Percentiles rank a stretch among this genome's conserved stretches.
Conservation (phyloP, 1,140 invertebrate species). For the Temnothorax curvispinosus region DNA sequence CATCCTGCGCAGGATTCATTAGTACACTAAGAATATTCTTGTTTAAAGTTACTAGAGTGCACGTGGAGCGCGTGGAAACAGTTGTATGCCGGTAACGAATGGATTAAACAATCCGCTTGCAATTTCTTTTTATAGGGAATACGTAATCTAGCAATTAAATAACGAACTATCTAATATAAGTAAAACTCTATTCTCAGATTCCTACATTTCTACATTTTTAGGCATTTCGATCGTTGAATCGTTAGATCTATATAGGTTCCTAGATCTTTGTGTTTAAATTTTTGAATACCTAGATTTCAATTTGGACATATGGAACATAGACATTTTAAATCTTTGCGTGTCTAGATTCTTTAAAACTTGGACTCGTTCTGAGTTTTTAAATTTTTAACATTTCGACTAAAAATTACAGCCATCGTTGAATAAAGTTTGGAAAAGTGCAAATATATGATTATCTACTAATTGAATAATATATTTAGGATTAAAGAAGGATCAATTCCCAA, state of each 20-base stretch:
- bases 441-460: not conserved
- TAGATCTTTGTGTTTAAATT: not conserved
- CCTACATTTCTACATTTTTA: not conserved
- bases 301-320: not conserved
- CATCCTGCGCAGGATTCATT: conserved; percentile 40
- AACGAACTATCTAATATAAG: not conserved
- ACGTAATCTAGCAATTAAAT: not conserved
- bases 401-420: not conserved
- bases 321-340: not conserved
- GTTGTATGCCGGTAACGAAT: conserved; percentile 6
- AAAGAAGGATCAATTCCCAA: not conserved
- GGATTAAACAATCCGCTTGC: conserved; percentile 2
- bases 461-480: not conserved
- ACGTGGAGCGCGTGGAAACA: not conserved
- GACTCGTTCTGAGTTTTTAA: not conserved
- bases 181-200: conserved; percentile 16
- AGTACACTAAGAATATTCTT: conserved; percentile 26
- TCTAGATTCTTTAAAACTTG: not conserved
- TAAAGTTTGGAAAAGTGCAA: conserved; percentile 1
- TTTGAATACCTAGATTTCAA: not conserved
- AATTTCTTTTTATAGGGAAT: conserved; percentile 12
- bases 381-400: not conserved
- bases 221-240: not conserved
- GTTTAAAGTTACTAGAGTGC: not conserved
- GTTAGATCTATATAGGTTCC: not conserved